These are phyloP conservation scores for Loxodonta africana DNA, from an alignment of 2,113 vertebrate species.

Conservation along the genomic window DNA sequence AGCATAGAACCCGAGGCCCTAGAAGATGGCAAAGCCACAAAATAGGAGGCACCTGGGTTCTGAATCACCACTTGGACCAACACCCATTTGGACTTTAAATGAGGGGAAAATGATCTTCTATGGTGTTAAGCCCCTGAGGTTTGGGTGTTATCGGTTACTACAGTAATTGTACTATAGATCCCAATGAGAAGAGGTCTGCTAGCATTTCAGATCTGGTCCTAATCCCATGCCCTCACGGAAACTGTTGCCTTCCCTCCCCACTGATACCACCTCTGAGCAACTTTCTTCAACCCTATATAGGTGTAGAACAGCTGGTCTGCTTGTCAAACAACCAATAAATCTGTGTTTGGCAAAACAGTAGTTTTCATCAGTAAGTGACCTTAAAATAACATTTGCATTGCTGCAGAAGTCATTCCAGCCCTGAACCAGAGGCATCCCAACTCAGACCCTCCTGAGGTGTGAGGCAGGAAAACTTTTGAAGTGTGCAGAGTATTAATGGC, in stretches of 20 bases:
- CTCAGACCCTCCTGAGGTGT: constrained; percentile 56
- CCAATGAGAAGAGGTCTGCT: not conserved
- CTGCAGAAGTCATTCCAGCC: constrained; percentile 77
- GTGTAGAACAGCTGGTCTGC: constrained; percentile 79
- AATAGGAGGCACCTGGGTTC: not conserved
- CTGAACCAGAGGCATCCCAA: constrained; percentile 77
- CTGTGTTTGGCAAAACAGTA: constrained; percentile 80
- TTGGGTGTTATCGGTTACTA: not conserved
- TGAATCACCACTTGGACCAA: constrained; percentile 22
- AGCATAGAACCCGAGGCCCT: not conserved
- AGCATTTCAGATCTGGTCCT: not conserved
- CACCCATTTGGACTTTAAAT: not conserved
- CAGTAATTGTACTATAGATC: not conserved
- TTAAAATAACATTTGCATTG: constrained; percentile 86
- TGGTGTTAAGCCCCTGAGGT: not conserved
- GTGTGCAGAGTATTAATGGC: constrained; percentile 72
- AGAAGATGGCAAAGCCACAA: not conserved
- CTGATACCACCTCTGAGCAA: constrained; percentile 53
- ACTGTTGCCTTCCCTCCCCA: constrained; percentile 7
- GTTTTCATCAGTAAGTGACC: constrained; percentile 86
- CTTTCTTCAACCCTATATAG: constrained; percentile 68
- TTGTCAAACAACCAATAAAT: constrained; percentile 85
- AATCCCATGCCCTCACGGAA: not conserved
- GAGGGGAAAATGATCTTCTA: not conserved
- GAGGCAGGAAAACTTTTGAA: constrained; percentile 82